Conservation (phyloP, 2,113 vertebrate genomes). For the Elephas maximus region DNA sequence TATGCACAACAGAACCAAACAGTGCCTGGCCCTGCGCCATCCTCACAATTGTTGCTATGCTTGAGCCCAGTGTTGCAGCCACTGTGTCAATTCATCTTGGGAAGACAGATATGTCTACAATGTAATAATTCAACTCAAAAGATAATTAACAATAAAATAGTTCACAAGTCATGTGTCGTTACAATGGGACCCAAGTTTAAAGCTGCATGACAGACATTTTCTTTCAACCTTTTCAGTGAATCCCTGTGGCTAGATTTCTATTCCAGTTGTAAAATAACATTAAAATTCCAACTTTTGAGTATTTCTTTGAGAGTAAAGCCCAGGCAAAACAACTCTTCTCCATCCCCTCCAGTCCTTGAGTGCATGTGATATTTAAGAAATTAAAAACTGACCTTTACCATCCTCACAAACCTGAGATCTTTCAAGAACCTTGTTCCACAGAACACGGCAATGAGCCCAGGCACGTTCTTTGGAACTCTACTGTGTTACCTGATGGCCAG, state of each 20-base stretch:
- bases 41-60: too few species aligned
- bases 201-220: not conserved
- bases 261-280: not conserved
- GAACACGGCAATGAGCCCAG: not conserved
- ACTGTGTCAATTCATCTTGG: too few species aligned
- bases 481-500: not conserved
- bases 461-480: not conserved
- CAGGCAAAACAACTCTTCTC: not conserved
- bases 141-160: not conserved
- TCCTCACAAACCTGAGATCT: conserved; percentile 16
- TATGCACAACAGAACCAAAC: too few species aligned
- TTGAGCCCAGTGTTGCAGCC: too few species aligned
- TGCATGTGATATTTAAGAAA: not conserved
- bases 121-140: not conserved
- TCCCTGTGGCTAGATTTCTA: not conserved
- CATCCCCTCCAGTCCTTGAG: not conserved
- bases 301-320: not conserved
- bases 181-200: not conserved
- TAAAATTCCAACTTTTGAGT: not conserved
- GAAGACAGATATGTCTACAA: not conserved
- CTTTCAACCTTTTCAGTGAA: not conserved
- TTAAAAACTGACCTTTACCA: not conserved
- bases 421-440: conserved; percentile 39
- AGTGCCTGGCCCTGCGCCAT: too few species aligned
- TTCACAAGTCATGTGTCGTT: not conserved